Evolutionary conservation across 2,888 invertebrate species (phyloP), one percentile per base, ranked within the genome.

Genomic region (Diarsia brunnea): DNA sequence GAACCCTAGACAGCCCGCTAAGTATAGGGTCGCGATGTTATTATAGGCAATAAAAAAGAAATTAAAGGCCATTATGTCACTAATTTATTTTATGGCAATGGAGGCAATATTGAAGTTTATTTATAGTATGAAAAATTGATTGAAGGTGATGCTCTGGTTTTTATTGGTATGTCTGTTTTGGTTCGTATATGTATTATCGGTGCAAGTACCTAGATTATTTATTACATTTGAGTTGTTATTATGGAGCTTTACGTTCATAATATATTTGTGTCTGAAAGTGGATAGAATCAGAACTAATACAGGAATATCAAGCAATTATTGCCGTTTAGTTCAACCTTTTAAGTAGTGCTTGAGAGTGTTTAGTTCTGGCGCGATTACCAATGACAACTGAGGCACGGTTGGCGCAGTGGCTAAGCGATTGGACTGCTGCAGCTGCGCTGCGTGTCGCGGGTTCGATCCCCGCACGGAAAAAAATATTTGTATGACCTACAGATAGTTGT

Each of bases 11-110:
- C 74, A 72, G 71, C 69, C 43, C 51, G 63, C 81, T 86, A 84
- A 79, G 73, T 84, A 84, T 77, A 78, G 79, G 69, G 64, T 79
- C 78, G 68, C 84, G 75, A 87, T 90, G 85, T 89, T 89, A 91
- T 90, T 91, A 91, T 77, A 71, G 86, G 89, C 84, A 89, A 90
- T 91, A 91, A 91, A 91, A 89, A 84, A 86, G 84, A 85, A 91
- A 90, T 90, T 90, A 90, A 87, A 87, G 86, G 80, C 84, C 84
- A 88, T 91, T 88, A 88, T 70, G 73, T 83, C 78, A 77, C 86
- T 89, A 85, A 89, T 88, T 89, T 86, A 90, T 88, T 89, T 90
- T 85, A 88, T 86, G 77, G 79, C 78, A 79, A 79, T 78, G 79
- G 75, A 38, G 73, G 78, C 31, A 78, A 74, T 86, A 80, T 81